phyloP scores from a whole-genome alignment of 2,113 vertebrate species.

The Ptyas mucosa region DNA sequence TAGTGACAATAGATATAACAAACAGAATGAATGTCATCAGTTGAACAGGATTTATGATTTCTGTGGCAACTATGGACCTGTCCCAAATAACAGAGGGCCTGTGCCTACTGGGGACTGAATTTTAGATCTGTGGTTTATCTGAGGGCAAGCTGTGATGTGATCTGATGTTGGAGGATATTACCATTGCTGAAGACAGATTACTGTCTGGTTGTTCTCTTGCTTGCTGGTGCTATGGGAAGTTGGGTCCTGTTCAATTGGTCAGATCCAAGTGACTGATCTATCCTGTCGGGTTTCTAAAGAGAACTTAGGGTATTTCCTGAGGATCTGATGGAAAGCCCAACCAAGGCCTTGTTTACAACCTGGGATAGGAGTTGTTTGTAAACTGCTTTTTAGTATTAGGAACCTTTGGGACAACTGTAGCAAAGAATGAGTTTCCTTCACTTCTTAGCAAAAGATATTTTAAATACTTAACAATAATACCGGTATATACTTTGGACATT shows the following conservation, averaged over 20 bases:
- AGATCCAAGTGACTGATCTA: neutral
- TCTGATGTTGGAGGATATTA: neutral
- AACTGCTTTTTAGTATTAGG: too few species aligned
- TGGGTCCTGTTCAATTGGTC: neutral
- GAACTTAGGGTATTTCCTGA: neutral
- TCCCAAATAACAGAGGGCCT: neutral
- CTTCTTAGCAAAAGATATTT: too few species aligned
- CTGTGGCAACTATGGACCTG: neutral
- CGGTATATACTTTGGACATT: too few species aligned
- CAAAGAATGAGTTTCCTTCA: too few species aligned
- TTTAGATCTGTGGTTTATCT: neutral
- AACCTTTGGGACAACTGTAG: too few species aligned
- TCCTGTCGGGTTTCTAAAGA: neutral
- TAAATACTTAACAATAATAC: too few species aligned
- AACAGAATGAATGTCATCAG: neutral
- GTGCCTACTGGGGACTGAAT: neutral
- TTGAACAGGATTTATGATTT: neutral
- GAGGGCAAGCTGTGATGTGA: neutral
- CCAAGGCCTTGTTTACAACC: neutral
- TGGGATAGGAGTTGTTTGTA: neutral
- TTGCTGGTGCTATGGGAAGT: neutral
- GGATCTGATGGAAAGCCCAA: neutral
- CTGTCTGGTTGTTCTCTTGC: neutral
- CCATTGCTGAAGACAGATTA: neutral
- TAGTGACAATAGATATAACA: conserved; percentile 30